These are phyloP conservation scores for Pristionchus japonicus DNA, from an alignment of 2,888 invertebrate genomes.

Conservation along the genomic window DNA sequence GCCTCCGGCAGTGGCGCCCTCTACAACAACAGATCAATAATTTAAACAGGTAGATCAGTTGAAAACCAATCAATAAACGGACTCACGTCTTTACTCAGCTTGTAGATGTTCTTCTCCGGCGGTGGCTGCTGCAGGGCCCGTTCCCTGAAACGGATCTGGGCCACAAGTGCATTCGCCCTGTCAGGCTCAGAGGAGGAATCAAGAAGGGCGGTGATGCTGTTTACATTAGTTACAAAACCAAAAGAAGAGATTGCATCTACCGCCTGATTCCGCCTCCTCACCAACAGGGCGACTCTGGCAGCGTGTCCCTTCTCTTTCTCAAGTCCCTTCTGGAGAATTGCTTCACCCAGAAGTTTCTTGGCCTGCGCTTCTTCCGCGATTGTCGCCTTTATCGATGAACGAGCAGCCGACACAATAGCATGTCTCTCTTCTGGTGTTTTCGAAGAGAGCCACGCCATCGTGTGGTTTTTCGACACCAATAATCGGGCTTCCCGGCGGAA, in stretches of 20 bases:
- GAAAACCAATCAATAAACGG: too few relatives aligned
- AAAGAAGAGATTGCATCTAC: neutral
- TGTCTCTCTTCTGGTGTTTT: neutral
- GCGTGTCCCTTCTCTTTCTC: neutral
- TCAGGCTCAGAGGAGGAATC: neutral
- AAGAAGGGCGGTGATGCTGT: neutral
- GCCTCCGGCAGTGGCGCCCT: too few relatives aligned
- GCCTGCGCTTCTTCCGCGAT: neutral
- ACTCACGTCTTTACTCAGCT: neutral
- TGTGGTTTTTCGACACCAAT: slow-evolving; percentile 12
- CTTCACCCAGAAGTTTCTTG: neutral
- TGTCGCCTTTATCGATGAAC: neutral
- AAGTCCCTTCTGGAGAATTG: neutral
- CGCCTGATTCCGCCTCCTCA: neutral
- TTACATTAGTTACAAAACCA: neutral
- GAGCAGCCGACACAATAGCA: neutral
- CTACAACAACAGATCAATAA: too few relatives aligned
- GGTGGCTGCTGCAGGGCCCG: slow-evolving; percentile 10
- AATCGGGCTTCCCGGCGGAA: neutral
- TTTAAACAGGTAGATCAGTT: too few relatives aligned
- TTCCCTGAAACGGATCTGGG: slow-evolving; percentile 37
- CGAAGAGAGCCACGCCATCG: slow-evolving; percentile 5
- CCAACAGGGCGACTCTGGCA: neutral
- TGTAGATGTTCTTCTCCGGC: slow-evolving; percentile 14
- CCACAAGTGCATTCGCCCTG: neutral